phyloP scores from a whole-genome alignment of 2,888 invertebrate genomes.

The Xylota sylvarum region DNA sequence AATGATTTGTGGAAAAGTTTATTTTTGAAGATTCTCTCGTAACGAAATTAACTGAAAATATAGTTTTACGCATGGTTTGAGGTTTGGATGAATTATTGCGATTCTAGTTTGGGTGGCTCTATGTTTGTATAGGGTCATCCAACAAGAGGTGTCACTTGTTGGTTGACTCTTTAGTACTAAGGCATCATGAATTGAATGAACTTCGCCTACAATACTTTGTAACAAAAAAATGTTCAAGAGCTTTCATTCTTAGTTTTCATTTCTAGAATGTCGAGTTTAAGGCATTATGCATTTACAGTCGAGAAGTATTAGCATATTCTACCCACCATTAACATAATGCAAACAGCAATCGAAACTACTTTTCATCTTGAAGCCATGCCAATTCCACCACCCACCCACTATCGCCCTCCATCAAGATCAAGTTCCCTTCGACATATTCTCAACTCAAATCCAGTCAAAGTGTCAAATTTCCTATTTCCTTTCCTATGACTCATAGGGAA shows the following conservation, averaged over 20 bases:
- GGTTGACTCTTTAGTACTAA: too few species aligned
- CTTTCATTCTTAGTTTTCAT: too few species aligned
- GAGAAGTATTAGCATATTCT: too few species aligned
- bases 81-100: background rate
- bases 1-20: conserved; percentile 1
- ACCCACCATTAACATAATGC: background rate
- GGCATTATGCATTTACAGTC: too few species aligned
- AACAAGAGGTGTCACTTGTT: too few species aligned
- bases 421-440: background rate
- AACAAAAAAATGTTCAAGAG: too few species aligned
- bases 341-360: background rate
- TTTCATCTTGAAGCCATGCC: background rate
- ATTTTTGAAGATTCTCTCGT: background rate
- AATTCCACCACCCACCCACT: background rate
- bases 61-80: background rate
- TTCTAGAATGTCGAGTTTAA: too few species aligned
- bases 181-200: too few species aligned
- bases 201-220: too few species aligned
- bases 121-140: too few species aligned
- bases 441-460: conserved; percentile 20
- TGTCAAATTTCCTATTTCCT: conserved; percentile 34
- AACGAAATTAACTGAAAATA: conserved; percentile 2
- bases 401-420: background rate
- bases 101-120: too few species aligned
- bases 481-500: conserved; percentile 12